Percentiles rank a stretch among this genome's conserved stretches.
Conservation (phyloP, 2,888 invertebrate genomes). For the Galerucella nymphaeae region DNA sequence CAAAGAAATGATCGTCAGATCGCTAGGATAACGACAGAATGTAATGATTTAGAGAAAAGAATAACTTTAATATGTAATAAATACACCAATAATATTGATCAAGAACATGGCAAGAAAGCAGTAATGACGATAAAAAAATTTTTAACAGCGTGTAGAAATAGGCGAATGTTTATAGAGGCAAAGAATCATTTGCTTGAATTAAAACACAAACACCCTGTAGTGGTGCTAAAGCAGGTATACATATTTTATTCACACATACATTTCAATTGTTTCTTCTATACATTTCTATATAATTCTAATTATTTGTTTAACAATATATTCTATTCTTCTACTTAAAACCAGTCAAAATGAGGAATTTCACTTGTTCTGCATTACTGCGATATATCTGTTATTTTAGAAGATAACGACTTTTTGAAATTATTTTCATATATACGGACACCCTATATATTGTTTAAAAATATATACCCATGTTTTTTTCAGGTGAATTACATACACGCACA, state of each 20-base stretch:
- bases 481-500: constrained; percentile 42
- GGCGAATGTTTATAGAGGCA: constrained; percentile 43
- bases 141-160: constrained; percentile 39
- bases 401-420: no score
- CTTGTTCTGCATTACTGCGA: no score
- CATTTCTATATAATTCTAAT: no score
- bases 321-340: no score
- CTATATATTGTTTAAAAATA: no score
- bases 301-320: no score
- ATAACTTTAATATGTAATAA: constrained; percentile 41
- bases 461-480: background rate
- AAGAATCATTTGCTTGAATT: constrained; percentile 41
- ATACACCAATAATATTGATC: constrained; percentile 25
- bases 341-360: no score
- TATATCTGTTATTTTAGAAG: no score
- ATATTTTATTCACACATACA: no score
- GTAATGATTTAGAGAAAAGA: constrained; percentile 31
- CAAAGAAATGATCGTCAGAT: background rate
- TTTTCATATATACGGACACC: no score
- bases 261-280: background rate
- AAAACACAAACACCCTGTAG: constrained; percentile 44
- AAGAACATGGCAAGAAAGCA: constrained; percentile 5
- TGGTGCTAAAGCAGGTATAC: constrained; percentile 40
- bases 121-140: constrained; percentile 46
- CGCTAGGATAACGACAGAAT: constrained; percentile 19